A percentile compares a stretch with the other conserved stretches of the same genome.
Conservation (phyloP, 2,888 invertebrate species). For the Hirtodrosophila trivittata region DNA sequence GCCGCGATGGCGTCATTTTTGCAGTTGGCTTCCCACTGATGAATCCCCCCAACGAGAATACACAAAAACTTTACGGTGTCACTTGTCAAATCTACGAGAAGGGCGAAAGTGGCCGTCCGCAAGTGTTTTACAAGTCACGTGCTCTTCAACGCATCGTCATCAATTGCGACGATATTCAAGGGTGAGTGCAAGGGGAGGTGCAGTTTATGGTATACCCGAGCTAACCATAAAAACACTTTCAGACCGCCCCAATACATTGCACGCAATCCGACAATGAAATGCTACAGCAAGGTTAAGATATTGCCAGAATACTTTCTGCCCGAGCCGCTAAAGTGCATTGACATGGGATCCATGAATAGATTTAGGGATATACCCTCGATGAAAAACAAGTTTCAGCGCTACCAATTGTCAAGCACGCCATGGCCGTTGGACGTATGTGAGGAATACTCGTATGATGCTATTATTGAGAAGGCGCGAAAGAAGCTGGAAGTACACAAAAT, state of each 20-base stretch:
- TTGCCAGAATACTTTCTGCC: conserved; percentile 87
- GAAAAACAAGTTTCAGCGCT: conserved; percentile 76
- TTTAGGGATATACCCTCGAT: conserved; percentile 83
- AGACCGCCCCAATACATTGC: conserved; percentile 80
- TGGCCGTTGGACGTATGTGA: conserved; percentile 89
- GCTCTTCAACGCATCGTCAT: conserved; percentile 89
- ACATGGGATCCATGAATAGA: conserved; percentile 84
- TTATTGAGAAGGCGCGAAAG: conserved; percentile 83
- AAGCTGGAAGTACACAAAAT: conserved; percentile 80
- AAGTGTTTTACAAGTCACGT: conserved; percentile 88
- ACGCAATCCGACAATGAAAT: conserved; percentile 82
- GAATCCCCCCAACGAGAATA: conserved; percentile 57
- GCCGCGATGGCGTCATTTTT: conserved; percentile 80
- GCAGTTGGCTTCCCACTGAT: conserved; percentile 82
- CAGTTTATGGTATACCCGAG: no score
- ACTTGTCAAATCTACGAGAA: conserved; percentile 84
- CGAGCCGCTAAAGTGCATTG: conserved; percentile 85
- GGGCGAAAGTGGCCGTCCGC: conserved; percentile 77
- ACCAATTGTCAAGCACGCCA: conserved; percentile 85
- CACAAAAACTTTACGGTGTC: conserved; percentile 79
- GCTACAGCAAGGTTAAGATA: conserved; percentile 87
- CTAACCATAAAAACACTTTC: no score
- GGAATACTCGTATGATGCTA: conserved; percentile 86
- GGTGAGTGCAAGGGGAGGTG: conserved; percentile 67
- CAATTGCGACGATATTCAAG: conserved; percentile 74